These are phyloP conservation scores for Cantharis rustica DNA, from an alignment of 2,888 invertebrate species.

Conservation along the genomic window DNA sequence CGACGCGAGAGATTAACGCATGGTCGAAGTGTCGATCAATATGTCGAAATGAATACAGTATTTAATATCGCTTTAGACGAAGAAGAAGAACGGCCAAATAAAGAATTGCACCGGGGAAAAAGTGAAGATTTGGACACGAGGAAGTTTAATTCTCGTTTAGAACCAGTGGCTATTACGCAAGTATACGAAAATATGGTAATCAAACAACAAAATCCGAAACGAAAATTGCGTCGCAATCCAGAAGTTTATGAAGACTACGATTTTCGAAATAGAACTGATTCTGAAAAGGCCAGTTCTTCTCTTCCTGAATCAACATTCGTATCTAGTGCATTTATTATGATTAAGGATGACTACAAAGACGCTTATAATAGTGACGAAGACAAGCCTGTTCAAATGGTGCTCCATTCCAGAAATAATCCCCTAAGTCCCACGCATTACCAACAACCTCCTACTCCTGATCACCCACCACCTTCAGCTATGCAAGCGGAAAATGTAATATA, in stretches of 20 bases:
- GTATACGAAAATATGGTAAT: constrained; percentile 74
- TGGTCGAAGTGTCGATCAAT: constrained; percentile 77
- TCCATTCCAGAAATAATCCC: constrained; percentile 59
- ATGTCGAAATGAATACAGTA: constrained; percentile 73
- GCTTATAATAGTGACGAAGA: constrained; percentile 36
- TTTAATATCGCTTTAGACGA: constrained; percentile 57
- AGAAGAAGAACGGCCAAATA: constrained; percentile 44
- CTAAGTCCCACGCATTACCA: constrained; percentile 87
- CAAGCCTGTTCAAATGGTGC: constrained; percentile 27
- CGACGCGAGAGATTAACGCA: constrained; percentile 64
- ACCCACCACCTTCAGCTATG: constrained; percentile 88
- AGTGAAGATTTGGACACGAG: constrained; percentile 54
- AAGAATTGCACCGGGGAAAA: constrained; percentile 54
- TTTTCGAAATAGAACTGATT: constrained; percentile 52
- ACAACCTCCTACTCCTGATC: constrained; percentile 93
- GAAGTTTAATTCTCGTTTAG: constrained; percentile 58
- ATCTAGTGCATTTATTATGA: constrained; percentile 61
- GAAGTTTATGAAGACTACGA: constrained; percentile 69
- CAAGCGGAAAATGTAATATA: constrained; percentile 90
- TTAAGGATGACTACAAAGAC: constrained; percentile 58
- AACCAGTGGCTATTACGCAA: constrained; percentile 75
- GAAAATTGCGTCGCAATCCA: constrained; percentile 68
- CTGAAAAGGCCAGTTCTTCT: constrained; percentile 45
- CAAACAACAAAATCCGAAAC: constrained; percentile 73
- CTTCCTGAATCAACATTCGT: constrained; percentile 58